Conservation (phyloP, 2,888 invertebrate genomes). For the Temnothorax unifasciatus region DNA sequence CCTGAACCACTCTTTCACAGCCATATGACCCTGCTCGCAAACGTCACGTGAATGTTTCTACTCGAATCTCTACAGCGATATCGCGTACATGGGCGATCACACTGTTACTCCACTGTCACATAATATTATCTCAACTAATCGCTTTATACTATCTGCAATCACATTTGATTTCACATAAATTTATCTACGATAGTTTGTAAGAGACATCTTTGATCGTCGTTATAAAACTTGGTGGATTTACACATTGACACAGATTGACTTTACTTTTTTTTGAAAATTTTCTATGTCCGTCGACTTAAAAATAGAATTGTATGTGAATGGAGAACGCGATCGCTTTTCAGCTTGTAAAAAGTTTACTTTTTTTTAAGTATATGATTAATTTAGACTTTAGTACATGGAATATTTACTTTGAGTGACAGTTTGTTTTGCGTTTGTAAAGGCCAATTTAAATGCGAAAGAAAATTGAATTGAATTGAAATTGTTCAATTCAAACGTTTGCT, state of each 20-base stretch:
- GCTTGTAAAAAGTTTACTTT: not conserved
- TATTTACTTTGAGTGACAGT: not conserved
- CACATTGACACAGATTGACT: not conserved
- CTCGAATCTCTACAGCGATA: constrained; percentile 24
- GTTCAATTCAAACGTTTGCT: not conserved
- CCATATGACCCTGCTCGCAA: constrained; percentile 87
- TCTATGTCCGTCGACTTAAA: not conserved
- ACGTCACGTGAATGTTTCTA: constrained; percentile 52
- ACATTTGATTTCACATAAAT: constrained; percentile 1
- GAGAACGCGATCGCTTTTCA: not conserved
- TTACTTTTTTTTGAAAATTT: constrained; percentile 3
- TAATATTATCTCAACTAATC: not conserved
- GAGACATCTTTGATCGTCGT: not conserved
- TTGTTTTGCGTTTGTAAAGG: not conserved
- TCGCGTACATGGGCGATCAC: not conserved
- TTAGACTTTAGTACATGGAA: not conserved
- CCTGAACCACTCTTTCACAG: constrained; percentile 92
- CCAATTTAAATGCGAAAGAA: not conserved
- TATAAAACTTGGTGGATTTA: not conserved
- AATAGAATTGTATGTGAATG: not conserved
- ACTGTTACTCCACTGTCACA: constrained; percentile 24
- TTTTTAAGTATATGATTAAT: not conserved
- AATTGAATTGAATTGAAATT: constrained; percentile 11
- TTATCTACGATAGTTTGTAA: not conserved
- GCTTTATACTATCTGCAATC: not conserved